A percentile compares a stretch with the other conserved stretches of the same genome.
Conservation (phyloP, 2,797 vertebrate genomes). For the Sebastes variabilis region DNA sequence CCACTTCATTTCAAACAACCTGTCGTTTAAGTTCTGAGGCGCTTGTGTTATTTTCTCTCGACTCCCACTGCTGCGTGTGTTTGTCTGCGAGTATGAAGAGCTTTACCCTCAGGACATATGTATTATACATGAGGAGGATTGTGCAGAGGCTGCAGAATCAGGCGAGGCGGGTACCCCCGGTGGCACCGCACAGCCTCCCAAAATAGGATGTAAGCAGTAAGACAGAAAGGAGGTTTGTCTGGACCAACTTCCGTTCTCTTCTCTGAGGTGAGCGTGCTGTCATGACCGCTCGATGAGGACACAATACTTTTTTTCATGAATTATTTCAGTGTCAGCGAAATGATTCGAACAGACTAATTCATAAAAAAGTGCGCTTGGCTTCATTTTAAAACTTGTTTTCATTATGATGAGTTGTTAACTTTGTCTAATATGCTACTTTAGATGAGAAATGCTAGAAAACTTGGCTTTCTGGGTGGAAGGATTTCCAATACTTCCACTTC, state of each 20-base stretch:
- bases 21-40: slow-evolving; percentile 34
- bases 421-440: neutral
- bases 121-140: slow-evolving; percentile 71
- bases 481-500: neutral
- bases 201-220: slow-evolving; percentile 45
- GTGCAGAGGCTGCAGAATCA: slow-evolving; percentile 63
- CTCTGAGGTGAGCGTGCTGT: neutral
- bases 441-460: neutral
- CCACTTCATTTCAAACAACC: slow-evolving; percentile 23
- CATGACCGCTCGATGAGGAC: slow-evolving; percentile 8
- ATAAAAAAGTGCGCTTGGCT: neutral
- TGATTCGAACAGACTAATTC: neutral
- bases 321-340: neutral
- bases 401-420: neutral
- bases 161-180: slow-evolving; percentile 17
- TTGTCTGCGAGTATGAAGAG: slow-evolving; percentile 47
- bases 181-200: slow-evolving; percentile 30
- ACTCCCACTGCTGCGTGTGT: slow-evolving; percentile 41
- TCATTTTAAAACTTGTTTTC: neutral
- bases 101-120: slow-evolving; percentile 67
- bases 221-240: slow-evolving; percentile 14
- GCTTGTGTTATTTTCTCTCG: slow-evolving; percentile 25
- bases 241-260: neutral
- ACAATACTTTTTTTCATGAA: neutral
- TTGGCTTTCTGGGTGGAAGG: neutral